Base-by-base conservation (phyloP, 2,797 vertebrate genomes). In the Sylvia borin region DNA sequence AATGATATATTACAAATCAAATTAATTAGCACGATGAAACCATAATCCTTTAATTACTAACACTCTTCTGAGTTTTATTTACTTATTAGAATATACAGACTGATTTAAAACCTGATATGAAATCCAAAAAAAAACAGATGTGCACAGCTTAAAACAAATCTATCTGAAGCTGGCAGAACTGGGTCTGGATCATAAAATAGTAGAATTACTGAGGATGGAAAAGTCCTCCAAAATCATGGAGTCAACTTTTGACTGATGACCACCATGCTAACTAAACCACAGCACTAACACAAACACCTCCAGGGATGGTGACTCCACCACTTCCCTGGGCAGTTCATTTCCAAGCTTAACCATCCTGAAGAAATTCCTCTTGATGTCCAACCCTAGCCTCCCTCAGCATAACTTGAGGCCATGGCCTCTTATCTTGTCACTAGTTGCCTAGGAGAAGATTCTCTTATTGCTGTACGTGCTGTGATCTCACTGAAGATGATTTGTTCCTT, bases 31-130 rank as follows among this genome's bases (percentile, higher is more conserved):
- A 64, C 0, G 0, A 74, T 79, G 27, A 93, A 76, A 79, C 38
- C 31, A 42, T 85, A 92, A 95, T 88, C 60, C 48, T 85, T 90
- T 91, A 91, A 94, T 91, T 55, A 43, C 22, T 66, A 73, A 43
- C 14, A 62, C 10, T 87, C 43, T 45, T 88, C 16, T 62, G 40
- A 76, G n/a, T 73, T 92, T 88, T 81, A 77, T 85, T 91, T 89
- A 76, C 27, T 66, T 85, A 78, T 31, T 68, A 79, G 40, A 82
- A 76, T 15, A 62, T 26, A 45, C 32, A 79, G 25, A 66, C 25
- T 79, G 21, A 36, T 91, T 51, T 60, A 70, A 88, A 78, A 80
- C 16, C 20, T 73, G n/a, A 43, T 48, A 32, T 48, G 40, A 90
- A 94, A 90, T 66, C 25, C 27, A 78, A 65, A 91, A 89, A 89